phyloP scores from a whole-genome alignment of 2,113 vertebrate species.

The Andinoacara biseriatus region DNA sequence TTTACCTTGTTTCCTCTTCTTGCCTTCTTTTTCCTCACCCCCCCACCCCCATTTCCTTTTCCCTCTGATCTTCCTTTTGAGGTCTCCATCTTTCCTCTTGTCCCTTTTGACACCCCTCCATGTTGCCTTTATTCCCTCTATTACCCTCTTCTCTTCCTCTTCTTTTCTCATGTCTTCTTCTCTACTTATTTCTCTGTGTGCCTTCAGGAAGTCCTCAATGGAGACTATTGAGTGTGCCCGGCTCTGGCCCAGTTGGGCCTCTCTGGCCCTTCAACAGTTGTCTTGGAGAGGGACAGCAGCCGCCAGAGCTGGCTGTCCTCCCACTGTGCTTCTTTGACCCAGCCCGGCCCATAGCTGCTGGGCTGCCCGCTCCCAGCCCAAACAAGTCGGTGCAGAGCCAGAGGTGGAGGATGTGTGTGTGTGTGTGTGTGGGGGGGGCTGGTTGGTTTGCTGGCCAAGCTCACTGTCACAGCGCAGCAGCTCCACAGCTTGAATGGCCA shows the following conservation, averaged over 20 bases:
- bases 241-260: constrained; percentile 46
- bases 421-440: constrained; percentile 20
- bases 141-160: constrained; percentile 17
- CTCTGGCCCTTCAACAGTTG: constrained; percentile 57
- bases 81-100: background rate
- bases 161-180: constrained; percentile 9
- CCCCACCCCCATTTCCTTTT: background rate
- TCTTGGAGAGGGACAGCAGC: constrained; percentile 59
- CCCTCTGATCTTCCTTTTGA: background rate
- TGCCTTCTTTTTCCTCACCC: background rate
- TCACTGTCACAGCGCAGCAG: background rate
- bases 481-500: background rate
- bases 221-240: constrained; percentile 49
- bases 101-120: constrained; percentile 9
- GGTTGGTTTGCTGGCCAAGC: background rate
- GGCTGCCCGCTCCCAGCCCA: constrained; percentile 21
- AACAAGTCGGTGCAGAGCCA: constrained; percentile 8
- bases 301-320: constrained; percentile 57
- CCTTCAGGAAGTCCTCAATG: constrained; percentile 67
- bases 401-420: constrained; percentile 19
- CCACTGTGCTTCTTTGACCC: constrained; percentile 50
- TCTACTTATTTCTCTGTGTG: constrained; percentile 15
- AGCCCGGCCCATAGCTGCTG: constrained; percentile 18
- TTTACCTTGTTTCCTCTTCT: background rate
- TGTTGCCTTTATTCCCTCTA: background rate